A percentile compares a stretch with the other conserved stretches of the same genome.
phyloP scores from a whole-genome alignment of 2,113 vertebrate genomes.

The Takifugu bimaculatus region DNA sequence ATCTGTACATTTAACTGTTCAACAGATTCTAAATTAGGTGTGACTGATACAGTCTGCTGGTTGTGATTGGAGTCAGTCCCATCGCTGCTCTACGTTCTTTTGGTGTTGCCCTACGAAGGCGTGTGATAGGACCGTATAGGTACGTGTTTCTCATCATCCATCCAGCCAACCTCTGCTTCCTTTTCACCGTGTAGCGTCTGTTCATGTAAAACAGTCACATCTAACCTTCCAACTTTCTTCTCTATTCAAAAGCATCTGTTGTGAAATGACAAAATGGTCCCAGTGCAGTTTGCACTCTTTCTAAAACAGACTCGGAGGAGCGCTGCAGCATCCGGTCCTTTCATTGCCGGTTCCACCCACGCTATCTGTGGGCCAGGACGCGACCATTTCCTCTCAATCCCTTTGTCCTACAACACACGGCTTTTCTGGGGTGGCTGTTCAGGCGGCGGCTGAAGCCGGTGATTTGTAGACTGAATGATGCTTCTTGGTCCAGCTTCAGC shows the following conservation, averaged over 20 bases:
- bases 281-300: conserved; percentile 50
- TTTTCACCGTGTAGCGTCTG: conserved; percentile 2
- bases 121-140: too few relatives aligned
- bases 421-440: conserved; percentile 16
- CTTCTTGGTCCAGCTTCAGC: too few relatives aligned
- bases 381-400: conserved; percentile 34
- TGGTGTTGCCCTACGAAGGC: too few relatives aligned
- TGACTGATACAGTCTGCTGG: too few relatives aligned
- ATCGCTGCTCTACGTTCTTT: too few relatives aligned
- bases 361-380: conserved; percentile 45
- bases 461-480: too few relatives aligned
- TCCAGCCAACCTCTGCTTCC: too few relatives aligned
- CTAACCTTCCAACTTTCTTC: conserved; percentile 24
- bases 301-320: conserved; percentile 47
- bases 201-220: conserved; percentile 40
- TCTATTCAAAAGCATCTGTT: conserved; percentile 33
- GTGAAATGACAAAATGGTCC: conserved; percentile 46
- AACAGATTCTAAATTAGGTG: too few relatives aligned
- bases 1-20: too few relatives aligned
- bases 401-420: conserved; percentile 49
- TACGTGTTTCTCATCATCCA: too few relatives aligned
- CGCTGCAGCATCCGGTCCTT: conserved; percentile 53
- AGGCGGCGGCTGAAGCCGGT: not conserved
- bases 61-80: too few relatives aligned
- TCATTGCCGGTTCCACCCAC: conserved; percentile 19